Base-by-base conservation (phyloP, 2,113 vertebrate genomes). In the Oncorhynchus tshawytscha region DNA sequence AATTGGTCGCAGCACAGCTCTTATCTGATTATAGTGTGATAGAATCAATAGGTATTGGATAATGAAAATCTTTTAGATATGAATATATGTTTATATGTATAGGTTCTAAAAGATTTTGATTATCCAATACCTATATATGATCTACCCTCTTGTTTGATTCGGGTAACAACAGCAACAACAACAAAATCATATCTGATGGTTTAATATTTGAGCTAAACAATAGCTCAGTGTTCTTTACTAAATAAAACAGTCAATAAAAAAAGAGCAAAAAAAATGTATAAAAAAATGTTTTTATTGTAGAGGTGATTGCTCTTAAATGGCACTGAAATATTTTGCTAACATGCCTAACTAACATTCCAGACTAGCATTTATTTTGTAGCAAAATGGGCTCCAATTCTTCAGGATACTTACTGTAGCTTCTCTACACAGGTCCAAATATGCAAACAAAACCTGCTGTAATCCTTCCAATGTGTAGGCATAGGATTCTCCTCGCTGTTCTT, bases 11-110 rank as follows among this genome's bases (percentile, higher is more conserved):
- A 45, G 39, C 39, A 45, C 39, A 45, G 39, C 8, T 45, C 39
- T 11, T 45, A 45, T 45, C 39, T 45, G 39, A 92, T 81, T 89
- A 91, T 45, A 91, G 91, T 91, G 89, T 93, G 91, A 89, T 88
- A 90, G 89, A 92, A 84, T 84, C 85, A 88, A 65, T 88, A 89
- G 88, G 89, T 86, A 82, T 60, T 76, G 75, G 69, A 81, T 81
- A 88, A 86, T 70, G 68, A 39, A 39, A 39, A 39, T 1, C 2
- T 39, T 39, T 9, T 39, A 39, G 39, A 45, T 45, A 45, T 45
- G 2, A 11, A 45, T 8, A 45, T 45, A 45, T 31, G 29, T 31
- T 31, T 31, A 31, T 31, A 31, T 31, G 29, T 31, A 31, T 31
- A 31, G 29, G 29, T 31, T 31, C 29, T 31, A 31, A 31, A 31